Conservation (phyloP, 2,888 invertebrate genomes). For the Palloptera scutellata region DNA sequence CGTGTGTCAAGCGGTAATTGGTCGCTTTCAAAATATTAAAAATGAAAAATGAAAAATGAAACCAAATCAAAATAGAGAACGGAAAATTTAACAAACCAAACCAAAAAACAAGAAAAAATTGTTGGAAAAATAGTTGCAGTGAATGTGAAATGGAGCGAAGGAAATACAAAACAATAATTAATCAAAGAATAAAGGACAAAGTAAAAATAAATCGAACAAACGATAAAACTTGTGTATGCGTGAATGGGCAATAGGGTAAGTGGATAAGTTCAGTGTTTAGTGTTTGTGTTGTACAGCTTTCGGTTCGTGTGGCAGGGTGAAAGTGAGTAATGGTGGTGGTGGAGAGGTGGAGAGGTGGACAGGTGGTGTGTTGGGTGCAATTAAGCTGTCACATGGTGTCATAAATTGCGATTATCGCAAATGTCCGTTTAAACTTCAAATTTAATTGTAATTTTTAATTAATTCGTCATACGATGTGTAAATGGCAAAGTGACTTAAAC, state of each 20-base stretch:
- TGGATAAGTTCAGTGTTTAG: conserved; percentile 29
- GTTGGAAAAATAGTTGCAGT: background rate
- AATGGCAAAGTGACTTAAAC: background rate
- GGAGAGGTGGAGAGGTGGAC: background rate
- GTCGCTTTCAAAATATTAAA: conserved; percentile 49
- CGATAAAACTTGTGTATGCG: background rate
- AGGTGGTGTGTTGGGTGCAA: background rate
- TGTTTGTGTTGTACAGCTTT: background rate
- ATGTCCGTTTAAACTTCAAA: background rate
- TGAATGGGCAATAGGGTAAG: background rate
- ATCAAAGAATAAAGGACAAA: conserved; percentile 16
- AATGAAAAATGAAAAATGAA: conserved; percentile 27
- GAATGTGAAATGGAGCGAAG: conserved; percentile 10
- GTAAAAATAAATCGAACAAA: conserved; percentile 8
- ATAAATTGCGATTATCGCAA: background rate
- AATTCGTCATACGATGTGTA: background rate
- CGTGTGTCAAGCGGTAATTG: conserved; percentile 50
- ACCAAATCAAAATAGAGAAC: conserved; percentile 21
- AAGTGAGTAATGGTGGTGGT: conserved; percentile 7
- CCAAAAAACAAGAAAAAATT: conserved; percentile 30
- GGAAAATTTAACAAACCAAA: conserved; percentile 27
- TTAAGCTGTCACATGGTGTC: background rate
- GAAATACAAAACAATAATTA: conserved; percentile 23
- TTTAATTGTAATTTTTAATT: too few relatives aligned
- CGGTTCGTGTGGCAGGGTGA: too few relatives aligned